These are phyloP conservation scores for Drosophila cracens DNA, from an alignment of 2,888 invertebrate species.

Conservation along the genomic window DNA sequence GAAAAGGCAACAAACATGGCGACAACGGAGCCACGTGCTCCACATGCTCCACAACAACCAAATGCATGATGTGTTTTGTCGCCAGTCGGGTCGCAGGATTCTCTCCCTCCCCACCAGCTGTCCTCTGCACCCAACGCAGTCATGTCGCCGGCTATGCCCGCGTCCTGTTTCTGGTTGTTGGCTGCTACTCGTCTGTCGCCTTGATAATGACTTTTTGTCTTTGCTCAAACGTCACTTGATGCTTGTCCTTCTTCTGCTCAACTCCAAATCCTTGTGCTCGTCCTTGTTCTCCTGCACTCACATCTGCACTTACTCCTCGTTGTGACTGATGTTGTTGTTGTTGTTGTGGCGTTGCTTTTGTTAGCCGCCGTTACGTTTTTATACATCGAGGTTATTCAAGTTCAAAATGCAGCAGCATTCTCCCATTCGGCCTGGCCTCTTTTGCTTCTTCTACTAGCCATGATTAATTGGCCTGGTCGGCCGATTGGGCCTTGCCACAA, in stretches of 20 bases:
- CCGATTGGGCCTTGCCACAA: conserved; percentile 28
- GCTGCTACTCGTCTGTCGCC: conserved; percentile 55
- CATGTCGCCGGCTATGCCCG: neutral
- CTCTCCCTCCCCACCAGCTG: neutral
- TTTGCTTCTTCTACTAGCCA: conserved; percentile 7
- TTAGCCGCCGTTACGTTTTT: conserved; percentile 67
- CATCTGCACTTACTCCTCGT: neutral
- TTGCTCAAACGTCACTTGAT: conserved; percentile 80
- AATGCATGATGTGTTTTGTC: conserved; percentile 36
- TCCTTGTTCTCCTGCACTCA: conserved; percentile 2
- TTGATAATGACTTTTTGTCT: conserved; percentile 80
- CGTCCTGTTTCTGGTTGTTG: conserved; percentile 26
- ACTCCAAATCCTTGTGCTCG: conserved; percentile 12
- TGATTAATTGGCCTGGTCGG: conserved; percentile 72
- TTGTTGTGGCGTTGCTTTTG: conserved; percentile 56
- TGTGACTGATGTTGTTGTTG: conserved; percentile 1
- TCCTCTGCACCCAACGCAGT: neutral
- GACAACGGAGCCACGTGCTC: conserved; percentile 67
- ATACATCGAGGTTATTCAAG: conserved; percentile 71
- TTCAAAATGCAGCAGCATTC: conserved; percentile 50
- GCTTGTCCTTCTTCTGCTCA: conserved; percentile 43
- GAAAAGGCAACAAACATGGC: conserved; percentile 78
- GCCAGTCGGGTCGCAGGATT: conserved; percentile 25
- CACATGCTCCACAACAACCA: conserved; percentile 63
- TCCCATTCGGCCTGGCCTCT: neutral